Conservation (phyloP, 2,797 vertebrate genomes). For the Orientallactaga sibirica region DNA sequence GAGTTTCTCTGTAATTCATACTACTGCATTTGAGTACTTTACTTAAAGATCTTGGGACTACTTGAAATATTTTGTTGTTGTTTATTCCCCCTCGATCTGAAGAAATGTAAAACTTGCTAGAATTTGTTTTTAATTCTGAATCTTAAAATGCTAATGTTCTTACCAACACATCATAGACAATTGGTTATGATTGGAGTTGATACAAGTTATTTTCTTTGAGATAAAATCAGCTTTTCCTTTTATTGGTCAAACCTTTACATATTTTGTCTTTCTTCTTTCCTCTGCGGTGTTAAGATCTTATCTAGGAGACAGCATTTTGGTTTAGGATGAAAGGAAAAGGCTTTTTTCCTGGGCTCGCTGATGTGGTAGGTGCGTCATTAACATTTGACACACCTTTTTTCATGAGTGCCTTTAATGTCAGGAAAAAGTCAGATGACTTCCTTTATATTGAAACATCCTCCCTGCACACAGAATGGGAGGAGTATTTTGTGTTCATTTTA, state of each 20-base stretch:
- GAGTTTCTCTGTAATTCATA: constrained; percentile 21
- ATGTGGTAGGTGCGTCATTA: constrained; percentile 76
- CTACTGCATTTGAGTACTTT: constrained; percentile 36
- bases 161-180: constrained; percentile 6
- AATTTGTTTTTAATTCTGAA: constrained; percentile 57
- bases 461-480: constrained; percentile 76
- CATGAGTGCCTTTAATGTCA: constrained; percentile 81
- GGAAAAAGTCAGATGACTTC: constrained; percentile 87
- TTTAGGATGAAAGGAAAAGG: constrained; percentile 61
- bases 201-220: constrained; percentile 46
- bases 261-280: constrained; percentile 30
- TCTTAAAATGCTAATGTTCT: constrained; percentile 10
- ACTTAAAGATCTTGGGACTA: constrained; percentile 35
- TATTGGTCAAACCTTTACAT: background rate
- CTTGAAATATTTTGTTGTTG: constrained; percentile 29
- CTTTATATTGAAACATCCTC: constrained; percentile 83
- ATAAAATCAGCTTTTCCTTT: constrained; percentile 50
- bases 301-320: constrained; percentile 35
- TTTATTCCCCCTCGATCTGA: background rate
- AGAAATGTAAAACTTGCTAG: constrained; percentile 27
- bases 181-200: constrained; percentile 50
- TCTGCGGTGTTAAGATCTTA: constrained; percentile 39
- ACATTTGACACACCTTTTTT: constrained; percentile 75
- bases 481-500: constrained; percentile 78
- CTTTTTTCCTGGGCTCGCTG: constrained; percentile 35